Percentiles rank a stretch among this genome's conserved stretches.
These are phyloP conservation scores for Brachyistius frenatus DNA, from an alignment of 2,113 vertebrate species.

Conservation along the genomic window DNA sequence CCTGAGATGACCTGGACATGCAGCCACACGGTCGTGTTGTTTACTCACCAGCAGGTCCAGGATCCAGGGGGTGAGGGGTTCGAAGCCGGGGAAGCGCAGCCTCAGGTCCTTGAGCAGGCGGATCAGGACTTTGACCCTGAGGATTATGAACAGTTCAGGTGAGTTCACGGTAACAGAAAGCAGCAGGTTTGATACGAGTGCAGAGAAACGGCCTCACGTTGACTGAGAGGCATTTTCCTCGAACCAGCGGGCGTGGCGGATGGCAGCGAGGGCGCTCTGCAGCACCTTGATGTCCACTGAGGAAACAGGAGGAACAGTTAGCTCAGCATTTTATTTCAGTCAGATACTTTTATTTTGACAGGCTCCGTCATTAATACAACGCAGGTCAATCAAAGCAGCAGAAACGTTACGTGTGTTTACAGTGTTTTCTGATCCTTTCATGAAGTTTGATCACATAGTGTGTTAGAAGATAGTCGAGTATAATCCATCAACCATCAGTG, in stretches of 20 bases:
- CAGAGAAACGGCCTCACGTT: slow-evolving; percentile 85
- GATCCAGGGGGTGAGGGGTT: slow-evolving; percentile 97
- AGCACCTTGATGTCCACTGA: slow-evolving; percentile 98
- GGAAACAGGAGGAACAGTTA: not conserved
- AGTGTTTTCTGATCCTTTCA: no score
- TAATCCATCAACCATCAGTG: no score
- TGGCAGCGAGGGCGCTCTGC: slow-evolving; percentile 96
- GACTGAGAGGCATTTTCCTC: slow-evolving; percentile 98
- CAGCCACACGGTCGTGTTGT: no score
- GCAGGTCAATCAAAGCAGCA: no score
- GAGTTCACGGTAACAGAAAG: not conserved
- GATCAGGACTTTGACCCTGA: slow-evolving; percentile 96
- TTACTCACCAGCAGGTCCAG: slow-evolving; percentile 91
- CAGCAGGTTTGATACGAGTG: not conserved
- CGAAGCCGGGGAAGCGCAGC: slow-evolving; percentile 93
- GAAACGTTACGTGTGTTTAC: no score
- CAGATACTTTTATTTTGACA: no score
- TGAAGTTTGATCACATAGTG: no score
- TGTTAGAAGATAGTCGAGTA: no score
- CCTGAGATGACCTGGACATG: no score
- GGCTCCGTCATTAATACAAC: no score
- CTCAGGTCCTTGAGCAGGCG: slow-evolving; percentile 94
- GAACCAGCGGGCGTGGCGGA: slow-evolving; percentile 97
- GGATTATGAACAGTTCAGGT: not conserved
- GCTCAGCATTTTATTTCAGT: no score